Evolutionary conservation across 2,797 vertebrate genomes (phyloP).

Genomic region (Benthosema pterotum): DNA sequence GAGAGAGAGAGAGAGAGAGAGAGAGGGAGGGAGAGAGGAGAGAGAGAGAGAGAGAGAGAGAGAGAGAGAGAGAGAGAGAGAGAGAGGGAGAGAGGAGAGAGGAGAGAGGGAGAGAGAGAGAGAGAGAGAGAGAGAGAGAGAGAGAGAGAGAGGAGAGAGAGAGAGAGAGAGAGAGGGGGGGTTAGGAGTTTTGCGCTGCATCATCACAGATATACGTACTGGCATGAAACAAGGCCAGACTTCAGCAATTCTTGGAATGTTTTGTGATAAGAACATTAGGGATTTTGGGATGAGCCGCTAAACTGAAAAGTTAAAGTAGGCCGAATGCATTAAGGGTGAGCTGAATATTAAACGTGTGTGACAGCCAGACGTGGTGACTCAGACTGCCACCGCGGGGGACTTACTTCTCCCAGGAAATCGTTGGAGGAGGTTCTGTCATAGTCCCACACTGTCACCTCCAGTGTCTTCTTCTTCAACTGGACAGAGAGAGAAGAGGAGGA

Average conservation of each 20-base stretch:
- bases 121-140: too few relatives aligned
- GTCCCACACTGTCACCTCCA: conserved; percentile 99
- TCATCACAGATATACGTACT: conserved; percentile 9
- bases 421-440: conserved; percentile 98
- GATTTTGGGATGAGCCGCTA: conserved; percentile 1
- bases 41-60: too few relatives aligned
- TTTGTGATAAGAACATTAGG: neutral
- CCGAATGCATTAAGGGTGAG: conserved; percentile 14
- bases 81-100: too few relatives aligned
- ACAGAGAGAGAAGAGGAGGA: conserved; percentile 24
- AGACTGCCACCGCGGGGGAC: conserved; percentile 56
- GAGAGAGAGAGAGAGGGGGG: too few relatives aligned
- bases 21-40: too few relatives aligned
- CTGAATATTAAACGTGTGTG: conserved; percentile 23
- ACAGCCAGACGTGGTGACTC: conserved; percentile 29
- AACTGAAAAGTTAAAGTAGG: neutral
- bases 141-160: too few relatives aligned
- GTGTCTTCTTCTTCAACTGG: conserved; percentile 97
- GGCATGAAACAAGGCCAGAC: conserved; percentile 1
- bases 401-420: conserved; percentile 98
- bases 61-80: too few relatives aligned
- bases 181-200: too few relatives aligned
- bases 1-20: too few relatives aligned
- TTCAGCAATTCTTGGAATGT: neutral
- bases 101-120: too few relatives aligned